Percentiles rank a stretch among this genome's conserved stretches.
phyloP scores from a whole-genome alignment of 2,113 vertebrate genomes.

The Glaucidium brasilianum region DNA sequence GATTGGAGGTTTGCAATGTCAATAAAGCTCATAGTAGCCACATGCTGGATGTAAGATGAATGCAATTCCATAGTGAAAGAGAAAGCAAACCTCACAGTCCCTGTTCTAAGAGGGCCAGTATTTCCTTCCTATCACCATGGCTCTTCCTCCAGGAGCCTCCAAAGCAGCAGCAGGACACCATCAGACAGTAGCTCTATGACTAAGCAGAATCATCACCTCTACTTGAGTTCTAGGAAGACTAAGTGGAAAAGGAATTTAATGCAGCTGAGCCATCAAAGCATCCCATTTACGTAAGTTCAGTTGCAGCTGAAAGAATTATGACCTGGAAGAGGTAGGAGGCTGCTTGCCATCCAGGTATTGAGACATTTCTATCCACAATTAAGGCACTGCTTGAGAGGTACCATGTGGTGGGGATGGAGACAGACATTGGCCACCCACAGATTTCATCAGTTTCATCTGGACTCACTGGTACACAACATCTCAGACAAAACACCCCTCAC shows the following conservation, averaged over 20 bases:
- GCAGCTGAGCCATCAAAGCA: neutral
- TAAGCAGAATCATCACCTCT: neutral
- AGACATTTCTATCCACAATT: neutral
- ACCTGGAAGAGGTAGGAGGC: neutral
- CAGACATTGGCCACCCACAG: neutral
- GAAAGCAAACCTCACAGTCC: neutral
- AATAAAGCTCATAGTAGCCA: neutral
- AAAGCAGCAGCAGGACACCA: neutral
- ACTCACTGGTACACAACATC: neutral
- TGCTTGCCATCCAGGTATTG: neutral
- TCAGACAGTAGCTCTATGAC: neutral
- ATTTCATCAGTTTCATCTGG: neutral
- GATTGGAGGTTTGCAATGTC: neutral
- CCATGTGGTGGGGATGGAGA: neutral
- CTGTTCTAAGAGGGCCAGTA: neutral
- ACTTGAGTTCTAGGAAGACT: rapidly evolving
- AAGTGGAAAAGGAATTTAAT: neutral
- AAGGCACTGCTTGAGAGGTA: neutral
- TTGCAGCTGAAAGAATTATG: neutral
- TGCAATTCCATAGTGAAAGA: neutral
- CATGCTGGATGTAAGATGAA: neutral
- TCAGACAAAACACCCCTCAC: neutral
- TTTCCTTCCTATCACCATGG: neutral
- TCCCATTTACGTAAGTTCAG: neutral
- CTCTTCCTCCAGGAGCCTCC: neutral